Evolutionary conservation across 2,888 invertebrate species (phyloP), one percentile per base, ranked within the genome.

Genomic region (Taphrorychus bicolor): DNA sequence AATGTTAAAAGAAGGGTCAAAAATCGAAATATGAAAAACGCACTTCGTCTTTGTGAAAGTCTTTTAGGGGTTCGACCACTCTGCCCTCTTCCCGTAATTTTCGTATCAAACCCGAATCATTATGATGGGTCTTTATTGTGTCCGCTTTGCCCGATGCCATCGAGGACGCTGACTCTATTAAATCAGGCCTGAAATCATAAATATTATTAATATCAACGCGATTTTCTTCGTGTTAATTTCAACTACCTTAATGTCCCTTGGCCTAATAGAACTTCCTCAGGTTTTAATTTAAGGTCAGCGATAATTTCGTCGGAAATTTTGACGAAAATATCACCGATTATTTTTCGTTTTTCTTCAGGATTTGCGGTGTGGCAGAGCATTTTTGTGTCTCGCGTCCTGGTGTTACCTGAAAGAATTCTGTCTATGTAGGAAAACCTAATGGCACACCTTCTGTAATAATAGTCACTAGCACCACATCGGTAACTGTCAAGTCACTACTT

Each of bases 321-420:
- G 71, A 99, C 96, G 85, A 99, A 99, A 60, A 98, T 95, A 84
- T 99, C 98, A 16, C 99, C 99, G 79, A 99, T 99, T 78, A 99
- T 98, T 85, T 95, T 95, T 70, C 99, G 89, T 81, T 99, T 99
- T 82, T 97, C 96, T 84, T 99, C 99, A 0, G 99, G 99, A 82
- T 93, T 90, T n/a, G 88, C 85, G 16, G 93, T 89, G 83, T 91
- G 90, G 80, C 94, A 94, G 59, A 97, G 85, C 87, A 93, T 91
- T 78, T 92, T 91, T 42, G 97, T 96, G 81, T 88, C 83, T 70
- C 87, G 84, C 70, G 88, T 87, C 75, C 88, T 83, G 9, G 84
- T 83, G 73, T 83, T 76, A 54, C 72, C 73, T 66, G 17, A 45
- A 45, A 42, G 14, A 16, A 5, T 16, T 45, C 14, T 17, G 4